Evolutionary conservation across 2,888 invertebrate species (phyloP).

Genomic region (Phragmatobia fuliginosa): DNA sequence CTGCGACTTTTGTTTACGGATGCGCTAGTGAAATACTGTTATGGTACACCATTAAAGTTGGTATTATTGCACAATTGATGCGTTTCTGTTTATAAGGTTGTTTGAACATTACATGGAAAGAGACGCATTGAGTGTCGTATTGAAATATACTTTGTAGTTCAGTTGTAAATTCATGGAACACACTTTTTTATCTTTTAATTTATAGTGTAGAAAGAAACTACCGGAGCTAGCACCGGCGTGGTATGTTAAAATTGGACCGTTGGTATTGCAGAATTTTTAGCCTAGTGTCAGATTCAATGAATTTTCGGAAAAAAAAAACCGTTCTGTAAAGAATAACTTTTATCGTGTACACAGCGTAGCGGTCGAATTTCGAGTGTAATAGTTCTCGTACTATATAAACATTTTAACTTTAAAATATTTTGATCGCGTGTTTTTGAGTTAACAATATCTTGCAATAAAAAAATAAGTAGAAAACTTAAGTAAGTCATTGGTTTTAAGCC

Average conservation of each 20-base stretch:
- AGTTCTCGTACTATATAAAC: neutral
- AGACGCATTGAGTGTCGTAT: constrained; percentile 4
- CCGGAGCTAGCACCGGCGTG: too few species aligned
- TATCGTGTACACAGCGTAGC: neutral
- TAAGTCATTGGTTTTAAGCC: too few species aligned
- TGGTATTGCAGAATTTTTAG: too few species aligned
- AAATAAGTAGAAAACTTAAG: too few species aligned
- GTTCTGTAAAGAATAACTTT: too few species aligned
- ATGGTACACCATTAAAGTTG: constrained; percentile 44
- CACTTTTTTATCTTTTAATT: neutral
- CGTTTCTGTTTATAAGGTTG: constrained; percentile 7
- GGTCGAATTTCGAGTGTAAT: neutral
- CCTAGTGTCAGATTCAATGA: too few species aligned
- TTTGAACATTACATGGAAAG: neutral
- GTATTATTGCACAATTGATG: constrained; percentile 23
- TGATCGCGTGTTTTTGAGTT: neutral
- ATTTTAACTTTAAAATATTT: neutral
- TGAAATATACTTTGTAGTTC: neutral
- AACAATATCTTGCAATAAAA: too few species aligned
- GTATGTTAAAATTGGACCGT: too few species aligned
- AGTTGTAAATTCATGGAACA: neutral
- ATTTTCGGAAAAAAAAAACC: too few species aligned
- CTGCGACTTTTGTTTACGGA: constrained; percentile 44
- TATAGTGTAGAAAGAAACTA: too few species aligned
- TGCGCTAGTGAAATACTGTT: constrained; percentile 45